Percentiles rank a stretch among this genome's conserved stretches.
Evolutionary conservation across 2,888 invertebrate species (phyloP).

Genomic region (Nasonovia ribisnigri): DNA sequence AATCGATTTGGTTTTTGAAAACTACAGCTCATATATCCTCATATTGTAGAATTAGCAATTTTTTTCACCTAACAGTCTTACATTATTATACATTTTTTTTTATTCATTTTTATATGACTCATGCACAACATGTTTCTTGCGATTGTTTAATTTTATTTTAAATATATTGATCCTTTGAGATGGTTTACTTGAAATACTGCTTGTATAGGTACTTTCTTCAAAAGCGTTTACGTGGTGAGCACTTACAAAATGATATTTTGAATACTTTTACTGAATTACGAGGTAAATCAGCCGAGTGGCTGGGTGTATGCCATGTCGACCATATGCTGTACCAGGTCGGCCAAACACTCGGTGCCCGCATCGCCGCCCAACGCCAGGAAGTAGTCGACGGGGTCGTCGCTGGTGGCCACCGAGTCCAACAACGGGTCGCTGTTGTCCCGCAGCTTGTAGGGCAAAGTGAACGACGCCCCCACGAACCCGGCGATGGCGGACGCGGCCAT

Average conservation of each 20-base stretch:
- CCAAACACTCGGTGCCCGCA: slow-evolving; percentile 47
- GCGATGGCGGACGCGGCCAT: slow-evolving; percentile 45
- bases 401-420: background rate
- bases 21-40: no score
- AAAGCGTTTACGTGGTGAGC: background rate
- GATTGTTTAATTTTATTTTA: background rate
- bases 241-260: background rate
- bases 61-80: no score
- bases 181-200: background rate
- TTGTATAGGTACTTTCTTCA: background rate
- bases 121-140: no score
- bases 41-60: no score
- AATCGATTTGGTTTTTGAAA: no score
- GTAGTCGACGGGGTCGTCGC: background rate
- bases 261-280: background rate
- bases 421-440: background rate
- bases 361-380: slow-evolving; percentile 63
- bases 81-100: no score
- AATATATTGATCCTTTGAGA: no score
- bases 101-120: no score
- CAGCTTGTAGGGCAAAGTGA: slow-evolving; percentile 65
- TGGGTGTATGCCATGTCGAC: slow-evolving; percentile 67
- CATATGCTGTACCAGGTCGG: slow-evolving; percentile 66
- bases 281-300: background rate
- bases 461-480: slow-evolving; percentile 64